Percentiles rank a stretch among this genome's conserved stretches.
phyloP scores from a whole-genome alignment of 2,888 invertebrate genomes.

The Drosophila robusta region DNA sequence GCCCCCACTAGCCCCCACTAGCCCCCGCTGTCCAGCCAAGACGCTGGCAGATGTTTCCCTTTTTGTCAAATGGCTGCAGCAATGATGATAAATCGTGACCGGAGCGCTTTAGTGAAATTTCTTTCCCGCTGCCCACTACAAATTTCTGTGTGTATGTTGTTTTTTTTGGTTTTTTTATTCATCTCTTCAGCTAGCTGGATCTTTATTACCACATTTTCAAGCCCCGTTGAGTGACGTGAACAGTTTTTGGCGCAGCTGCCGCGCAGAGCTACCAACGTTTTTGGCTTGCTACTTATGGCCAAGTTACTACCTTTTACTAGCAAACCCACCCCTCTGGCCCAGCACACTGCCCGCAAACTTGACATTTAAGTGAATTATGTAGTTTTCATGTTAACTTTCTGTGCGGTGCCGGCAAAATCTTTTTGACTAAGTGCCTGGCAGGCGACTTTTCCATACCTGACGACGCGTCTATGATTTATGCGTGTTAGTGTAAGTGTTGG shows the following conservation, averaged over 20 bases:
- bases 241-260: conserved; percentile 60
- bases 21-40: neutral
- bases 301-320: conserved; percentile 49
- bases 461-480: conserved; percentile 61
- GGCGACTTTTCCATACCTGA: conserved; percentile 52
- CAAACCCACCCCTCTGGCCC: conserved; percentile 6
- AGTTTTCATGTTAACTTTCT: conserved; percentile 70
- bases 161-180: conserved; percentile 6
- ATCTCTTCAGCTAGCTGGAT: conserved; percentile 37
- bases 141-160: conserved; percentile 8
- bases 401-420: conserved; percentile 41
- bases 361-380: conserved; percentile 79
- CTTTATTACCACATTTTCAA: conserved; percentile 61
- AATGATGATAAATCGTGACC: conserved; percentile 78
- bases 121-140: conserved; percentile 43
- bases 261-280: conserved; percentile 33
- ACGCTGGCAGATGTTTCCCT: conserved; percentile 62
- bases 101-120: conserved; percentile 67
- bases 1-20: neutral
- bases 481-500: conserved; percentile 10
- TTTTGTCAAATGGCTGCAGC: conserved; percentile 66
- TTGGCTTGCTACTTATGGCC: conserved; percentile 53
- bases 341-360: conserved; percentile 40
- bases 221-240: conserved; percentile 65
- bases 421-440: conserved; percentile 63